Conservation (phyloP, 2,888 invertebrate genomes). For the Chrysodeixis includens region DNA sequence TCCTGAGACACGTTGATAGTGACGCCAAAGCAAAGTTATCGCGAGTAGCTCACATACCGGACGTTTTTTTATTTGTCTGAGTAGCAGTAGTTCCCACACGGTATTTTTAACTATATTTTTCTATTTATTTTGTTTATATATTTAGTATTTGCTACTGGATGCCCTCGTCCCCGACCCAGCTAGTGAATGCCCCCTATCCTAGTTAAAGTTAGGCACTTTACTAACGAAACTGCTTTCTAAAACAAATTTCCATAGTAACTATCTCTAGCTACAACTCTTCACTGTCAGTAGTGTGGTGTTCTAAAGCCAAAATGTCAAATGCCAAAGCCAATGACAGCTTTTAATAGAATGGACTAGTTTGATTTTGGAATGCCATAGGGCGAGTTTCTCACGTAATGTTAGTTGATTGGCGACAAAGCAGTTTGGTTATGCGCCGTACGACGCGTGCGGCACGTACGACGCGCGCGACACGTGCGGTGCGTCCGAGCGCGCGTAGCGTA, state of each 20-base stretch:
- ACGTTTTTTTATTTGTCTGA: constrained; percentile 66
- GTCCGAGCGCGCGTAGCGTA: constrained; percentile 62
- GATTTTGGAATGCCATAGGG: constrained; percentile 79
- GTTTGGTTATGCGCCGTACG: constrained; percentile 70
- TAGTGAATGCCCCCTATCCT: constrained; percentile 86
- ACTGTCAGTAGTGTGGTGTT: constrained; percentile 78
- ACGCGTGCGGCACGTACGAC: background rate
- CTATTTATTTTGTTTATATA: constrained; percentile 72
- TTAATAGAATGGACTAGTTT: constrained; percentile 55
- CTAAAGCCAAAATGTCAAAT: constrained; percentile 75
- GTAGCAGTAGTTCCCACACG: constrained; percentile 85
- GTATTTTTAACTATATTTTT: constrained; percentile 68
- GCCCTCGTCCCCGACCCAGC: constrained; percentile 85
- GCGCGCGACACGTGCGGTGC: constrained; percentile 5
- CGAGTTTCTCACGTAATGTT: constrained; percentile 62
- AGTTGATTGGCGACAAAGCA: constrained; percentile 76
- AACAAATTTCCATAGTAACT: constrained; percentile 60
- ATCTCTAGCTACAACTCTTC: constrained; percentile 72
- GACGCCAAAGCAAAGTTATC: constrained; percentile 45
- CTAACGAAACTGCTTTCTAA: constrained; percentile 83
- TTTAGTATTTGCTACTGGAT: constrained; percentile 86
- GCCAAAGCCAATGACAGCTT: background rate
- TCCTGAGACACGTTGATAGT: constrained; percentile 62
- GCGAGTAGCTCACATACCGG: constrained; percentile 88
- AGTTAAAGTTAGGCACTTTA: constrained; percentile 81